These are phyloP conservation scores for Corvus hawaiiensis DNA, from an alignment of 2,113 vertebrate genomes.

Conservation along the genomic window DNA sequence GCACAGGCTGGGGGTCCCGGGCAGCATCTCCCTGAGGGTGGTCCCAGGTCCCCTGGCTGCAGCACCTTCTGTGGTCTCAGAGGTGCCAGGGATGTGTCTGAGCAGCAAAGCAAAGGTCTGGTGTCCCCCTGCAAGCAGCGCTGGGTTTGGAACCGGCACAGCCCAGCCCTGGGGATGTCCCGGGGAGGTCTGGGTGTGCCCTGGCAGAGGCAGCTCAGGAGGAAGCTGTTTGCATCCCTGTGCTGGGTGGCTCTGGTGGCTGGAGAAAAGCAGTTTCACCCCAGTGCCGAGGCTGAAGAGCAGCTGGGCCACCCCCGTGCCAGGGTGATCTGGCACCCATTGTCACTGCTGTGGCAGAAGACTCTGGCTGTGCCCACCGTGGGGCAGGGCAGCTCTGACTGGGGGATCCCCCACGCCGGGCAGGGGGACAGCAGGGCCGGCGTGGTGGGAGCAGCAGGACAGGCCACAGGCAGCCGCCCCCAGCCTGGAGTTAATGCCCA, in stretches of 20 bases:
- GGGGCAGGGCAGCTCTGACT: neutral
- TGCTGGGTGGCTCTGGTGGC: neutral
- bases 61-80: neutral
- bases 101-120: neutral
- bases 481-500: neutral
- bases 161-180: neutral
- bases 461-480: neutral
- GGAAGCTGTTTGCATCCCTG: neutral
- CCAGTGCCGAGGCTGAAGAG: neutral
- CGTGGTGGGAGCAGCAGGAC: neutral
- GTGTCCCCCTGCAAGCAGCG: fast-evolving
- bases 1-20: fast-evolving
- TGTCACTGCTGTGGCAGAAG: neutral
- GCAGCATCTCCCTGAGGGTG: neutral
- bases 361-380: fast-evolving
- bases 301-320: neutral
- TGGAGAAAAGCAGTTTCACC: neutral
- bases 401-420: neutral
- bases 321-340: fast-evolving
- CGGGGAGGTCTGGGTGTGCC: fast-evolving
- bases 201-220: neutral
- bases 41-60: fast-evolving
- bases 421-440: neutral
- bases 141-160: fast-evolving
- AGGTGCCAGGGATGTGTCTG: neutral